Conservation (phyloP, 2,888 invertebrate species). For the Pyrrhosoma nymphula region DNA sequence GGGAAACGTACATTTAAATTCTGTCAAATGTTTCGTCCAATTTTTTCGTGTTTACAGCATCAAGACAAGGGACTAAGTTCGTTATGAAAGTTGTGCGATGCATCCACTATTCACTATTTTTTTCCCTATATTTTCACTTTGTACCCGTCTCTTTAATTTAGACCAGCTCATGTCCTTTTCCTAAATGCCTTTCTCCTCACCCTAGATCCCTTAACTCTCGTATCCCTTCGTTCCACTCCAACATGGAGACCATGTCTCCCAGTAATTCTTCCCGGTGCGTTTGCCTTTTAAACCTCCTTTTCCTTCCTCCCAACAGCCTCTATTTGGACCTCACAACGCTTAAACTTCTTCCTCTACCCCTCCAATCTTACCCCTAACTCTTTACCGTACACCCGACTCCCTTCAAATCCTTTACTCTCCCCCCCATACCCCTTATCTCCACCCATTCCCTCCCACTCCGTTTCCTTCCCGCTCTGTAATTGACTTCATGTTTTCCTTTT, state of each 20-base stretch:
- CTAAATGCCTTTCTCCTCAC: background rate
- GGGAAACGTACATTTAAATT: no score
- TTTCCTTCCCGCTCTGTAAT: slow-evolving; percentile 38
- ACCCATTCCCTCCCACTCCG: background rate
- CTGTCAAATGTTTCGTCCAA: no score
- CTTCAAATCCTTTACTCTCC: background rate
- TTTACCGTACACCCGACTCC: background rate
- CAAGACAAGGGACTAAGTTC: no score
- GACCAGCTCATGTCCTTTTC: background rate
- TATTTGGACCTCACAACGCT: background rate
- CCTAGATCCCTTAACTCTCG: background rate
- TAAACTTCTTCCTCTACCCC: slow-evolving; percentile 9
- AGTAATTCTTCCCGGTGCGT: slow-evolving; percentile 56
- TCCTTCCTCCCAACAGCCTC: background rate
- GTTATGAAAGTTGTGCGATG: no score
- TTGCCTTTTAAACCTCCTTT: slow-evolving; percentile 43
- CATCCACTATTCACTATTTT: no score
- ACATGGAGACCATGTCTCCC: background rate
- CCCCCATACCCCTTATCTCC: background rate
- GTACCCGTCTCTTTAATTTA: background rate
- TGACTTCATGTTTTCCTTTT: slow-evolving; percentile 60
- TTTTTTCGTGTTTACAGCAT: no score
- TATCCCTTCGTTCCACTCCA: background rate
- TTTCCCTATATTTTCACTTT: background rate
- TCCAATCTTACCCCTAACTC: no score